phyloP scores from a whole-genome alignment of 2,113 vertebrate species.

The Boulengeromyrus knoepffleri region DNA sequence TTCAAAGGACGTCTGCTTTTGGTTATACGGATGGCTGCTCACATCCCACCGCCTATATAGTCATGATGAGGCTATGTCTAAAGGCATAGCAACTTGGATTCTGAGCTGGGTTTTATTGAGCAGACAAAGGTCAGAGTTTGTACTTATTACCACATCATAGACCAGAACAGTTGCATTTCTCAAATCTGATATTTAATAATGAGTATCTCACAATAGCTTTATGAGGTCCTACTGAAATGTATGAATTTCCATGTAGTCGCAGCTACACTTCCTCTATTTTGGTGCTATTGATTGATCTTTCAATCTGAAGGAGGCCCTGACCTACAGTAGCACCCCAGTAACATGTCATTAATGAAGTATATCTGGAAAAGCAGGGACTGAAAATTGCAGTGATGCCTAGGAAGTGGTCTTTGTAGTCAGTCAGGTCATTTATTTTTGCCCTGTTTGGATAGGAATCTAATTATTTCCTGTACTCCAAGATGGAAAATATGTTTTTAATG shows the following conservation, averaged over 20 bases:
- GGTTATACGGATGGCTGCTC: neutral
- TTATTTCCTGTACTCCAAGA: neutral
- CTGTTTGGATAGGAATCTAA: neutral
- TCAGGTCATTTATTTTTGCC: neutral
- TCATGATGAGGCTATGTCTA: neutral
- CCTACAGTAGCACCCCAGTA: neutral
- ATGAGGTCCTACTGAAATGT: neutral
- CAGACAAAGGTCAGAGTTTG: neutral
- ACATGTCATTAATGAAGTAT: neutral
- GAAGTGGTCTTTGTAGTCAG: neutral
- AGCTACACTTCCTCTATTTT: neutral
- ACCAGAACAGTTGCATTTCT: neutral
- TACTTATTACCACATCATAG: neutral
- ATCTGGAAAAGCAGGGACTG: neutral
- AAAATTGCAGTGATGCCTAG: neutral
- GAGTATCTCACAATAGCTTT: neutral
- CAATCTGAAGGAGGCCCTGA: neutral
- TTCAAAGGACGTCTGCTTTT: neutral
- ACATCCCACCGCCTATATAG: neutral
- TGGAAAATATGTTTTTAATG: neutral
- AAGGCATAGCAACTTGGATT: neutral
- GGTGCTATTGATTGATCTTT: neutral
- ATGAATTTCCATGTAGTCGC: neutral
- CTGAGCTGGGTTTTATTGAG: neutral
- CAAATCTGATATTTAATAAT: neutral